Percentiles rank a stretch among this genome's conserved stretches.
Evolutionary conservation across 2,113 vertebrate genomes (phyloP).

Genomic region (Brachyhypopomus gauderio): DNA sequence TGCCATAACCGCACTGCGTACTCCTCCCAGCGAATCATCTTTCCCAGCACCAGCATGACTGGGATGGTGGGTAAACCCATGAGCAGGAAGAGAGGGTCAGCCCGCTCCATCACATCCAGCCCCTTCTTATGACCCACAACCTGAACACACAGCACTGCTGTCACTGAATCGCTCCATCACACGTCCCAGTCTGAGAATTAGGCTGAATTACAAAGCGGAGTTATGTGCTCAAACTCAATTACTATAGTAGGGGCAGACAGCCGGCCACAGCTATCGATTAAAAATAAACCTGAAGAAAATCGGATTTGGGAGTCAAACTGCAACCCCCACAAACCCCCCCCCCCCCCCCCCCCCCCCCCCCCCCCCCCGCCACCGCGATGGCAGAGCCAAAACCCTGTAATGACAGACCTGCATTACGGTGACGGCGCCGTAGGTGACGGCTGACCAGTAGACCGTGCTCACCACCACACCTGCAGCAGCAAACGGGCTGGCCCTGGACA

Average conservation of each 20-base stretch:
- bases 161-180: too few relatives aligned
- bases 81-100: slow-evolving; percentile 76
- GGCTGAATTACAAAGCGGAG: too few relatives aligned
- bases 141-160: slow-evolving; percentile 51
- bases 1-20: slow-evolving; percentile 75
- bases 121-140: slow-evolving; percentile 80
- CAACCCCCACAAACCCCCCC: not conserved
- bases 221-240: too few relatives aligned
- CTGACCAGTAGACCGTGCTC: slow-evolving; percentile 78
- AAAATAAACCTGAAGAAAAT: too few relatives aligned
- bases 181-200: too few relatives aligned
- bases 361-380: too few relatives aligned
- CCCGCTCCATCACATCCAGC: slow-evolving; percentile 75
- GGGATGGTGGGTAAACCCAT: slow-evolving; percentile 80
- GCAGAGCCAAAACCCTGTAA: not conserved
- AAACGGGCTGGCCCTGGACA: slow-evolving; percentile 75
- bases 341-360: too few relatives aligned
- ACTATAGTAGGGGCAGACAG: too few relatives aligned
- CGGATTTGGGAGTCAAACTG: not conserved
- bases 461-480: slow-evolving; percentile 74
- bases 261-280: too few relatives aligned
- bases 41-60: slow-evolving; percentile 74
- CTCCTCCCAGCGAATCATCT: slow-evolving; percentile 81
- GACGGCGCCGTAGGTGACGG: slow-evolving; percentile 79
- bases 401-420: slow-evolving; percentile 78